phyloP scores from a whole-genome alignment of 2,113 vertebrate species.

The Sceloporus tristichus region DNA sequence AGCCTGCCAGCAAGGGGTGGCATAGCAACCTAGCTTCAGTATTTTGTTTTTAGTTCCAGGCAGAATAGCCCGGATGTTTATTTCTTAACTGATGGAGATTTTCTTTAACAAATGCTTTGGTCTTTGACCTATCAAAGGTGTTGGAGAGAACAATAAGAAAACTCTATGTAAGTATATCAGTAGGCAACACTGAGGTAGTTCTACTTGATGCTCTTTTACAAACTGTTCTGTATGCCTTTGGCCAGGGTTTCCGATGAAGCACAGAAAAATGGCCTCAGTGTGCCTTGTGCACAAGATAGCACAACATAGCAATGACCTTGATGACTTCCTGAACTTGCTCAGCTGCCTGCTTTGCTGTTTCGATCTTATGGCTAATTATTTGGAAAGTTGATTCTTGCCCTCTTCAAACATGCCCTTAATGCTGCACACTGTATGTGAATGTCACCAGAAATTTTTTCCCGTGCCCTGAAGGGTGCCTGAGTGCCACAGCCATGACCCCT shows the following conservation, averaged over 20 bases:
- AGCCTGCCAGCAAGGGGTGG: too few relatives aligned
- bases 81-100: neutral
- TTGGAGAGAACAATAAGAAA: neutral
- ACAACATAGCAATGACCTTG: slow-evolving; percentile 55
- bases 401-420: slow-evolving; percentile 41
- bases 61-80: neutral
- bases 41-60: too few relatives aligned
- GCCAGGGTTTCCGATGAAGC: slow-evolving; percentile 15
- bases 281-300: slow-evolving; percentile 43
- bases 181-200: neutral
- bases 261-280: neutral
- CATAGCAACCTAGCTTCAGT: too few relatives aligned
- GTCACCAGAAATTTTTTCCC: slow-evolving; percentile 70
- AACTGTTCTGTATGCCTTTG: slow-evolving; percentile 42
- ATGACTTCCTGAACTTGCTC: slow-evolving; percentile 71
- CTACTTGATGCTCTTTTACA: neutral
- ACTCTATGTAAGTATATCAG: too few relatives aligned
- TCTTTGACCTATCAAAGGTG: neutral
- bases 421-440: slow-evolving; percentile 71
- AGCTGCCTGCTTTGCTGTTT: slow-evolving; percentile 45
- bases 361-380: slow-evolving; percentile 73
- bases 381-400: slow-evolving; percentile 59
- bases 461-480: slow-evolving; percentile 68
- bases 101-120: neutral
- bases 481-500: slow-evolving; percentile 67